Base-by-base conservation (phyloP, 1,140 invertebrate species). In the Zaprionus capensis region DNA sequence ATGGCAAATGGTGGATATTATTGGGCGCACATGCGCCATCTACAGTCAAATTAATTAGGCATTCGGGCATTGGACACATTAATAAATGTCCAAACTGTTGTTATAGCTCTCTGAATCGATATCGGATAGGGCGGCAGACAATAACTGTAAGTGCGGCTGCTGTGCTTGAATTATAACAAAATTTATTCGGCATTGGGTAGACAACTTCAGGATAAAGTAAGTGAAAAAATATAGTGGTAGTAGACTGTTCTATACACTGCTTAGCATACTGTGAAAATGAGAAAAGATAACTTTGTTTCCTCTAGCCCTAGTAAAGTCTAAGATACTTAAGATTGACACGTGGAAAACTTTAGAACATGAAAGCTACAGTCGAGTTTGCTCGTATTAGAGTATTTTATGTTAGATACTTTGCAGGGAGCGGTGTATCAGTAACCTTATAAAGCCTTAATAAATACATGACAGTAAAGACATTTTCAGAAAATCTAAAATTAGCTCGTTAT, bases 1-100 rank as follows among this genome's bases (percentile, higher is more conserved):
- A 75, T 56, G 59, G 59, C 59, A 83, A 44, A 80, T 72, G 66
- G 61, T 44, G 72, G 3, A 22, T 38, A 76, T 57, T 70, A 63
- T 73, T 55, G 20, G 12, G 6, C 20, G 4, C 44, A 53, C 12
- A 61, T 38, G 17, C 14, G 24, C 22, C 34, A 55, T 41, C 44
- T 41, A 56, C 36, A 63, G 15, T 49, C 58, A 57, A 69, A 49
- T 63, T 63, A 70, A 70, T 74, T 70, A 62, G 58, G n/a, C 57
- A 49, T 46, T 28, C 44, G 49, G 28, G 20, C 28, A 28, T 17
- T 11, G 28, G 44, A 56, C 65, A 58, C 34, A 68, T 49, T 68
- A 59, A 36, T 51, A 44, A 46, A 58, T 69, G 20, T 68, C 46
- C 31, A 61, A 53, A 17, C 9, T 53, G 26, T 24, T 22, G 20